Base-by-base conservation (phyloP, 2,797 vertebrate genomes). In the Mico argentatus region DNA sequence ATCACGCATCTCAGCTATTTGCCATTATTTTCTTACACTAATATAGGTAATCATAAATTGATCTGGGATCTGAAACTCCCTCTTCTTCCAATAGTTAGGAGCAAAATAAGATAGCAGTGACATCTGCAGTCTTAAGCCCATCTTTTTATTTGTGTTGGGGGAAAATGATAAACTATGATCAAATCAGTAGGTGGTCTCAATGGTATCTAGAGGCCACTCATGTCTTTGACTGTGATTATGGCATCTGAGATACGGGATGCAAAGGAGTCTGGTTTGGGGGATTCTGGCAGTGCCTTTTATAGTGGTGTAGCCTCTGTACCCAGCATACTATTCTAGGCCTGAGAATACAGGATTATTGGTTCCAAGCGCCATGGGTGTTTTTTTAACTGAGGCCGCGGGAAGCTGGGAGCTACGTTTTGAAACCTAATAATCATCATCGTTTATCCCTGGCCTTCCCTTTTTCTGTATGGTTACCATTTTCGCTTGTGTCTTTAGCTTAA, bases 401-500 rank as follows among this genome's bases (percentile, higher is more conserved):
- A n/a, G 86, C 50, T 61, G 52, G 46, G 57, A 75, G 76, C 81
- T 95, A 19, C 46, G 93, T 59, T 96, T 96, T 73, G 22, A 10
- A 11, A 67, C 20, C 17, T 13, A 57, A 4, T 80, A 80, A 44
- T 81, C 77, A 67, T 92, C 17, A 55, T 81, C 20, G 11, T 41
- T 87, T 91, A 82, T 27, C 14, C 61, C 27, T 8, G 15, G 8
- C 5, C 27, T 94, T 92, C 48, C 55, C 36, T 77, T 91, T 90
- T 91, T 61, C 24, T 61, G 0, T 83, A 13, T 64, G 48, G 48
- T 90, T 88, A 96, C 64, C 61, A 67, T 88, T 92, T 39, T 84
- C 20, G 72, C 11, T 61, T 86, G 17, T 83, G 85, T 70, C n/a
- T 96, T 96, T 89, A 84, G 17, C 36, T 94, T 76, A 30, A 90